A percentile compares a stretch with the other conserved stretches of the same genome.
Evolutionary conservation across 1,140 invertebrate species (phyloP).

Genomic region (Dinothrombium tinctorium): DNA sequence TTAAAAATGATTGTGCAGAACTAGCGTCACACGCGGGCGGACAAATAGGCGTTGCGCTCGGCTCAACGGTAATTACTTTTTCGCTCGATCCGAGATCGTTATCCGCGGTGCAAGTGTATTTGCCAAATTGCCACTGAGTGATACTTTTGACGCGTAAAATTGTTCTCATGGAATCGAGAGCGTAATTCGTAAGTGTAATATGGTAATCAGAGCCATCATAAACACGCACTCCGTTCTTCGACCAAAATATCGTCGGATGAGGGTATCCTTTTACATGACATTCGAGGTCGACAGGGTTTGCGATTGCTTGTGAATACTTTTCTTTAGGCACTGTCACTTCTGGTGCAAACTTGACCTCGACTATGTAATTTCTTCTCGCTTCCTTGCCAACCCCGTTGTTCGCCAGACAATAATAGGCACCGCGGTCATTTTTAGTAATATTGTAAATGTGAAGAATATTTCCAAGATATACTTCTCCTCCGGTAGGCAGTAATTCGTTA

Average conservation of each 20-base stretch:
- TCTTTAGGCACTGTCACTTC: conserved; percentile 29
- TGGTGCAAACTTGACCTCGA: conserved; percentile 58
- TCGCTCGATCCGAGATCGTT: conserved; percentile 58
- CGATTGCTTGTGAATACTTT: conserved; percentile 49
- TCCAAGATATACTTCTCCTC: conserved; percentile 21
- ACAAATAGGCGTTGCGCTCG: conserved; percentile 67
- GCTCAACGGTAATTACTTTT: conserved; percentile 44
- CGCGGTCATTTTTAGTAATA: conserved; percentile 56
- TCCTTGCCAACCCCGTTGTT: conserved; percentile 57
- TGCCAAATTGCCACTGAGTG: conserved; percentile 64
- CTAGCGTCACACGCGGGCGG: conserved; percentile 79
- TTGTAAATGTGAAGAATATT: conserved; percentile 50
- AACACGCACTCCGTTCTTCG: conserved; percentile 46
- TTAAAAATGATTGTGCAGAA: no score
- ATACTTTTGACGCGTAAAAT: conserved; percentile 65
- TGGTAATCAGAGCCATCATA: conserved; percentile 67
- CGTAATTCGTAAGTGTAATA: conserved; percentile 65
- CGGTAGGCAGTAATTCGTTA: conserved; percentile 67
- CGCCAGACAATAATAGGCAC: conserved; percentile 77
- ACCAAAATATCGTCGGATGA: conserved; percentile 55
- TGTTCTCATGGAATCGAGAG: conserved; percentile 67
- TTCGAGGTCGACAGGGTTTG: conserved; percentile 75
- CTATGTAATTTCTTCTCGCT: conserved; percentile 53
- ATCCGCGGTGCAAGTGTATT: conserved; percentile 58
- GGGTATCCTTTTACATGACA: conserved; percentile 80